Evolutionary conservation across 2,888 invertebrate species (phyloP).

Genomic region (Chalcis sispes): DNA sequence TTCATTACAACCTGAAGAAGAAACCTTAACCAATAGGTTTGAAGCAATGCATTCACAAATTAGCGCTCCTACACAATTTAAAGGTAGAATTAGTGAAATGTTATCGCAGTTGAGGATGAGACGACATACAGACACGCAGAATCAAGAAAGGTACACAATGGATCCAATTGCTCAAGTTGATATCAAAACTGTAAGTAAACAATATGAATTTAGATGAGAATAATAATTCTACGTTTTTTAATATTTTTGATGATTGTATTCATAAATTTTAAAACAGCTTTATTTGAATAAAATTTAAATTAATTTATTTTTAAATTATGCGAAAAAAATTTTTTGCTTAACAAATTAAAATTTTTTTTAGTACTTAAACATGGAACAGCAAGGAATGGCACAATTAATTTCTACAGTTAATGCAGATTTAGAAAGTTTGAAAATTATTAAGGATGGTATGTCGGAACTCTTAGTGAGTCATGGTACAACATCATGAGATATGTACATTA

Average conservation of each 20-base stretch:
- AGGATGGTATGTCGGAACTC: constrained; percentile 85
- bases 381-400: constrained; percentile 90
- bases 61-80: constrained; percentile 94
- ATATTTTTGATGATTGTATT: not conserved
- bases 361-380: constrained; percentile 91
- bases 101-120: constrained; percentile 90
- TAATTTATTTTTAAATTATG: constrained; percentile 15
- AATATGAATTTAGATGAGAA: no score
- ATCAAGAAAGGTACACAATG: constrained; percentile 86
- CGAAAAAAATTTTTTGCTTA: not conserved
- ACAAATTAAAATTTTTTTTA: constrained; percentile 72
- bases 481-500: constrained; percentile 64
- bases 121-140: constrained; percentile 78
- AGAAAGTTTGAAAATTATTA: constrained; percentile 86
- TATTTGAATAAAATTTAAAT: constrained; percentile 6
- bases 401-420: constrained; percentile 89
- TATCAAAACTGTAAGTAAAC: constrained; percentile 77
- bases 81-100: constrained; percentile 94
- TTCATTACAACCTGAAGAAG: constrained; percentile 93
- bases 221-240: not conserved
- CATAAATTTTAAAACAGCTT: not conserved
- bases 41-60: constrained; percentile 92
- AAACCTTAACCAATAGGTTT: constrained; percentile 89
- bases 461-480: constrained; percentile 65
- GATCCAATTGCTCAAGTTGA: constrained; percentile 81